Evolutionary conservation across 2,888 invertebrate genomes (phyloP).

Genomic region (Encarsia formosa): DNA sequence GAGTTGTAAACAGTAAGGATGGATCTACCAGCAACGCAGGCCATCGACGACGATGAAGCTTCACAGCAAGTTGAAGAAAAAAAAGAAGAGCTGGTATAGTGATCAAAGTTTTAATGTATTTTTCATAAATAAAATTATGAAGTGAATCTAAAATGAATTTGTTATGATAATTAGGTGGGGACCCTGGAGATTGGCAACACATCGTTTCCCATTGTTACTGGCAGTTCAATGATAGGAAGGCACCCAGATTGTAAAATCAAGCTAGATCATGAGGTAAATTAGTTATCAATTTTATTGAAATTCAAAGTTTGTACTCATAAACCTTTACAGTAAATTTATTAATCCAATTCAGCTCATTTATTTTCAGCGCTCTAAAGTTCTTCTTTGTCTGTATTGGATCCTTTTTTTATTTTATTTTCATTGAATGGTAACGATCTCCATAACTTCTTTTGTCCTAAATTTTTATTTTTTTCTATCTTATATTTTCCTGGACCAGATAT

Average conservation of each 20-base stretch:
- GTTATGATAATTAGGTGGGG: constrained; percentile 12
- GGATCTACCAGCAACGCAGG: constrained; percentile 26
- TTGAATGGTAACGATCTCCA: constrained; percentile 61
- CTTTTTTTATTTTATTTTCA: constrained; percentile 51
- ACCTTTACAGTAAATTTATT: background rate
- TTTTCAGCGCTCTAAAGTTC: constrained; percentile 43
- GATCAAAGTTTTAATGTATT: background rate
- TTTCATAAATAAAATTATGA: background rate
- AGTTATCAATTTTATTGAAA: no score
- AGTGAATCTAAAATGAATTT: background rate
- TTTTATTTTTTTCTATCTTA: constrained; percentile 51
- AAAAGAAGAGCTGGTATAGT: background rate
- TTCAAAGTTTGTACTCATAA: no score
- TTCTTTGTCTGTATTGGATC: constrained; percentile 4
- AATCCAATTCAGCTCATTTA: background rate
- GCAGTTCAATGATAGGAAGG: constrained; percentile 20
- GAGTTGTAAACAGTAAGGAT: no score
- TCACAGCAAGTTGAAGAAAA: background rate
- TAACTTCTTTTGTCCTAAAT: constrained; percentile 59
- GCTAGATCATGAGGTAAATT: constrained; percentile 15
- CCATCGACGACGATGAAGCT: constrained; percentile 18
- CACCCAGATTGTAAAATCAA: constrained; percentile 13
- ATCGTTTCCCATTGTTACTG: constrained; percentile 8
- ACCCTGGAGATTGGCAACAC: constrained; percentile 1
- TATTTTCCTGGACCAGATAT: constrained; percentile 54